Percentiles rank a stretch among this genome's conserved stretches.
Evolutionary conservation across 2,888 invertebrate genomes (phyloP).

Genomic region (Eilema caniola): DNA sequence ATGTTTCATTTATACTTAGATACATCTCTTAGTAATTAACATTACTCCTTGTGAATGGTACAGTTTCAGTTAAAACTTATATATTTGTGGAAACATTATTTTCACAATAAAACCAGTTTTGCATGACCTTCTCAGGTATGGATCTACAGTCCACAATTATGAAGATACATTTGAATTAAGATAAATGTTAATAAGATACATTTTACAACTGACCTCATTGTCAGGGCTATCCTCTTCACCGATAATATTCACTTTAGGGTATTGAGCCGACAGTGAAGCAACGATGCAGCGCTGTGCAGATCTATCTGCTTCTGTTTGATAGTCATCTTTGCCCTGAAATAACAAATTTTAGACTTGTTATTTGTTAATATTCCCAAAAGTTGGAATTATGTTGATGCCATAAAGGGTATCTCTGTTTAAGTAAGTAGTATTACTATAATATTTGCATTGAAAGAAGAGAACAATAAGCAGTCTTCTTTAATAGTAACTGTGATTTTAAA

Average conservation of each 20-base stretch:
- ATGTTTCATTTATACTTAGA: too few relatives aligned
- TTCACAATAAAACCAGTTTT: neutral
- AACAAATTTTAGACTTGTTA: neutral
- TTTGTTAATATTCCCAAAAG: neutral
- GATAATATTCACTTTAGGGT: conserved; percentile 94
- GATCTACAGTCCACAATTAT: too few relatives aligned
- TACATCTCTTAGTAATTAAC: too few relatives aligned
- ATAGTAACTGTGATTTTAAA: neutral
- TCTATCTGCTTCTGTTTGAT: conserved; percentile 99
- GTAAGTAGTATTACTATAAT: neutral
- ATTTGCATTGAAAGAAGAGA: neutral
- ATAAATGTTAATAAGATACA: neutral
- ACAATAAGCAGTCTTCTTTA: neutral
- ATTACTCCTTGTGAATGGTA: too few relatives aligned
- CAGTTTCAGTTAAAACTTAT: too few relatives aligned
- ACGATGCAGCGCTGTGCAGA: conserved; percentile 97
- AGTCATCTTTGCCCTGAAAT: conserved; percentile 94
- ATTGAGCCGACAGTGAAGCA: conserved; percentile 93
- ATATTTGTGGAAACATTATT: neutral
- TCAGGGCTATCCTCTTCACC: conserved; percentile 95
- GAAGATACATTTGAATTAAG: too few relatives aligned
- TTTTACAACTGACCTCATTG: conserved; percentile 80
- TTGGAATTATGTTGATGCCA: neutral
- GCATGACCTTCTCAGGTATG: neutral
- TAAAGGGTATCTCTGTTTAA: neutral